Conservation (phyloP, 2,888 invertebrate species). For the Phortica magna region DNA sequence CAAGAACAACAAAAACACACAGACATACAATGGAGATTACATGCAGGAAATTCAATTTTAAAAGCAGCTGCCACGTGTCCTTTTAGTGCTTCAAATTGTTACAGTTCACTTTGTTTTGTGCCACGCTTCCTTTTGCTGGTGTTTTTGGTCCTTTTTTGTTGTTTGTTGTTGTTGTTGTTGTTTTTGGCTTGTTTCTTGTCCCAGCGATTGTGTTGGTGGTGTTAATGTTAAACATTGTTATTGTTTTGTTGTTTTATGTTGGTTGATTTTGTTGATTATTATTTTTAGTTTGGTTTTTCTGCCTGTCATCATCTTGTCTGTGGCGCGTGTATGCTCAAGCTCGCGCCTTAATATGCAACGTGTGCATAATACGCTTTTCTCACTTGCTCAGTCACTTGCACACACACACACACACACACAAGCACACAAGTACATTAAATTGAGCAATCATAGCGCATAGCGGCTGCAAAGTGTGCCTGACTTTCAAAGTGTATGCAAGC, state of each 20-base stretch:
- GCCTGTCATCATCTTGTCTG: constrained; percentile 26
- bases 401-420: no score
- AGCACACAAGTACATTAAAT: constrained; percentile 51
- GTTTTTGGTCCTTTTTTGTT: neutral
- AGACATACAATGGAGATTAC: no score
- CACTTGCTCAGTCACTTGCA: neutral
- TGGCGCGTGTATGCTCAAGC: neutral
- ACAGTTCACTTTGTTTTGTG: constrained; percentile 56
- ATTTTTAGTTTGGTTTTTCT: constrained; percentile 48
- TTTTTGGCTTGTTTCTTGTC: no score
- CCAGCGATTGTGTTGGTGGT: constrained; percentile 34
- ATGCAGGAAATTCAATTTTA: constrained; percentile 78
- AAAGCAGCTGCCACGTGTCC: constrained; percentile 78
- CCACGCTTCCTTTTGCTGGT: neutral
- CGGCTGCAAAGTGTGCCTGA: neutral
- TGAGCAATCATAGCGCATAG: constrained; percentile 55
- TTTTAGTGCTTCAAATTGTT: constrained; percentile 76
- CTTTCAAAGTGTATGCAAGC: constrained; percentile 33
- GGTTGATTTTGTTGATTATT: constrained; percentile 42
- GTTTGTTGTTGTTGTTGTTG: no score
- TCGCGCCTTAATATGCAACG: neutral
- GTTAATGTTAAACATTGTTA: constrained; percentile 29
- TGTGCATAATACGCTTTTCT: neutral
- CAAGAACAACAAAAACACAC: no score
- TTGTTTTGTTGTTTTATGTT: constrained; percentile 37